Percentiles rank a stretch among this genome's conserved stretches.
These are phyloP conservation scores for Corynorhinus townsendii DNA, from an alignment of 2,113 vertebrate genomes.

Conservation along the genomic window DNA sequence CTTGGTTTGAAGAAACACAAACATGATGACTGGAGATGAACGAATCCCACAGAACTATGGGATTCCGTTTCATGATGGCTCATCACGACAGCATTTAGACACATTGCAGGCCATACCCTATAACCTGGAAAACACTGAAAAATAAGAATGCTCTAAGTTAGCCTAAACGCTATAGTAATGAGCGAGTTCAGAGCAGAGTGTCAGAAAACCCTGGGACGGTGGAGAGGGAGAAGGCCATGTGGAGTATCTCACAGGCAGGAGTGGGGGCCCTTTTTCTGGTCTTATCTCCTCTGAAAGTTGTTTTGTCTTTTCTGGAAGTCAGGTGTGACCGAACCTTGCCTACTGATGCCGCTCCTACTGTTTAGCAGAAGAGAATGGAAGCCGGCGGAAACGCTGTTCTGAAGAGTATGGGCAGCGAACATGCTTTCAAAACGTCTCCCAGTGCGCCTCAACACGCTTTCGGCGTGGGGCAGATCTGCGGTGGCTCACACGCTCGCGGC, in stretches of 20 bases:
- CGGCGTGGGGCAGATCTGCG: not conserved
- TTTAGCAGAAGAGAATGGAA: not conserved
- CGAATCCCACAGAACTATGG: not conserved
- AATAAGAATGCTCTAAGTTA: not conserved
- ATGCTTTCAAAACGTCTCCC: not conserved
- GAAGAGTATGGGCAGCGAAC: too few species aligned
- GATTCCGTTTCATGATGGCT: not conserved
- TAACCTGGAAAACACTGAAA: constrained; percentile 32
- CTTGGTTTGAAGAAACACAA: not conserved
- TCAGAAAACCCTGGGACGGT: rapidly evolving
- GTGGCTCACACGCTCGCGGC: rapidly evolving
- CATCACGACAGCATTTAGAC: not conserved
- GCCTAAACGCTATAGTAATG: not conserved
- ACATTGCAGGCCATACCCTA: not conserved
- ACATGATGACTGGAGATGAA: not conserved
- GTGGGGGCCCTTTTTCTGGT: not conserved
- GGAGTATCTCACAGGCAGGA: rapidly evolving
- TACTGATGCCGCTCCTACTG: not conserved
- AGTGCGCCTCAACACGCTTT: not conserved
- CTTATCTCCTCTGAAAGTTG: not conserved
- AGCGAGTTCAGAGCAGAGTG: not conserved
- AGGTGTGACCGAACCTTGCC: not conserved
- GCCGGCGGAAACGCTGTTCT: not conserved
- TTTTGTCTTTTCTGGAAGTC: not conserved
- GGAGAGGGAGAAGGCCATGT: rapidly evolving